A percentile compares a stretch with the other conserved stretches of the same genome.
phyloP scores from a whole-genome alignment of 2,113 vertebrate genomes.

The Aviceda subcristata region DNA sequence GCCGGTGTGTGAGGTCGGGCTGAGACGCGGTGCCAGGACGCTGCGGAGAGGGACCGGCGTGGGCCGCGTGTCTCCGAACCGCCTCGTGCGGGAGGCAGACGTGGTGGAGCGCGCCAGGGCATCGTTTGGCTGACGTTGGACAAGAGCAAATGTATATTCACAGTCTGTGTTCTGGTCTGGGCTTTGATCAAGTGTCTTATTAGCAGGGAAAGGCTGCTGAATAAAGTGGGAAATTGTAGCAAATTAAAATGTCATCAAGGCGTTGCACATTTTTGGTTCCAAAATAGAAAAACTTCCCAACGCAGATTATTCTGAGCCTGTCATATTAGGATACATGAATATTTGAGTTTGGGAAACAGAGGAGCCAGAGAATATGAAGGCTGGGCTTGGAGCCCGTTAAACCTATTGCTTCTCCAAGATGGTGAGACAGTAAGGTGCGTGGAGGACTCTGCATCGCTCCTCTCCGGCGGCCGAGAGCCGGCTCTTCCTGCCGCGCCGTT shows the following conservation, averaged over 20 bases:
- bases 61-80: neutral
- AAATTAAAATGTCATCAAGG: neutral
- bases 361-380: neutral
- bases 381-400: neutral
- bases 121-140: neutral
- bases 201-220: neutral
- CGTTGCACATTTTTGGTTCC: neutral
- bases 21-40: neutral
- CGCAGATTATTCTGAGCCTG: neutral
- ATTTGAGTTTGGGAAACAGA: neutral
- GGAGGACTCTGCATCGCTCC: neutral
- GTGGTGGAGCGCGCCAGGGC: neutral
- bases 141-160: neutral
- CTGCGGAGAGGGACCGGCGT: neutral
- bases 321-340: neutral
- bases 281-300: neutral
- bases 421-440: neutral
- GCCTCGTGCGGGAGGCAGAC: fast-evolving
- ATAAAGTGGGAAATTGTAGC: neutral
- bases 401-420: neutral
- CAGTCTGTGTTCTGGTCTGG: neutral
- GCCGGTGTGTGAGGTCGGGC: fast-evolving
- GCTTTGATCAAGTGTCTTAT: neutral
- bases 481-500: neutral
- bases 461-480: fast-evolving